Base-by-base conservation (phyloP, 1,140 invertebrate genomes). In the Oscheius sp. region DNA sequence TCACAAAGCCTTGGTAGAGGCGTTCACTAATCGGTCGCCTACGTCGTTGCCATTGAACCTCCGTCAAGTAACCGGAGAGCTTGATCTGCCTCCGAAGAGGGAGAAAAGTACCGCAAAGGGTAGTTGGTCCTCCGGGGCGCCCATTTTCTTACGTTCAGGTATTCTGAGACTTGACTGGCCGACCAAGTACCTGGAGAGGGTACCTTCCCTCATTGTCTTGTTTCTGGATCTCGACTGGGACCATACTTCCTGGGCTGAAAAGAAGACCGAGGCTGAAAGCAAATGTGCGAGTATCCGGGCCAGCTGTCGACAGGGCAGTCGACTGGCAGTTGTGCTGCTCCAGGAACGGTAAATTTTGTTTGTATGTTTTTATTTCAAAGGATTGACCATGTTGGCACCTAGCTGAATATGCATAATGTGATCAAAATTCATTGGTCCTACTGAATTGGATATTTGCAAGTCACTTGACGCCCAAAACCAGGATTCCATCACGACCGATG, bases 171-270 rank as follows among this genome's bases (percentile, higher is more conserved):
- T 90, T 7, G 93, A 93, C 80, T 99, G 96, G 96, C 91, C 97
- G 87, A 88, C 90, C 10, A 99, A 98, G 87, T 93, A 97, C 85
- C 86, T 95, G 3, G 89, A 91, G 78, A 88, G 92, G 63, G 89
- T 97, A 75, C 95, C 95, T 20, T 91, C 94, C 3, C 90, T 97
- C 0, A 90, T 95, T 62, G 93, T 96, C 3, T 88, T 95, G 36
- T 98, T 97, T 85, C 94, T 93, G 86, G 94, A 98, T 82, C 88
- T 97, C 78, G 94, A 98, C 86, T 98, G 95, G 95, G 93, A 94
- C 85, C 94, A 97, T 86, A 86, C 89, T 0, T 88, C 91, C 55
- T 98, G 94, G 93, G 91, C 92, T 80, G 93, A 96, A 78, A 95
- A 92, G 81, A 93, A 93, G 82, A 90, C 92, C 78, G 93, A 96